Evolutionary conservation across 2,113 vertebrate species (phyloP).

Genomic region (Oreochromis spilurus): DNA sequence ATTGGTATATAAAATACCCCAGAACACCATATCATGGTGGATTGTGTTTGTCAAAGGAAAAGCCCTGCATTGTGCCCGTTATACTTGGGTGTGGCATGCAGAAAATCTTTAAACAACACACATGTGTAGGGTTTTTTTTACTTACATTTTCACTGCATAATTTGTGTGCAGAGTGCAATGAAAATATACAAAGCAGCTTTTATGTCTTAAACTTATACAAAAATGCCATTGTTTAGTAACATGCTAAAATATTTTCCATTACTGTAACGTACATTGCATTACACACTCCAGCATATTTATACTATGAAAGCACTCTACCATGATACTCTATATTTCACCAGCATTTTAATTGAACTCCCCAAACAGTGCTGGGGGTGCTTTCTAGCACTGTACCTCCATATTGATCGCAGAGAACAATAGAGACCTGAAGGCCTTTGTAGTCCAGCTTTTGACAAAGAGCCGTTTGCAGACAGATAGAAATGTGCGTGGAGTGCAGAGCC

Average conservation of each 20-base stretch:
- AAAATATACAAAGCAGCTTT: neutral
- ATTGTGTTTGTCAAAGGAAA: neutral
- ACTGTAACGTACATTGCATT: neutral
- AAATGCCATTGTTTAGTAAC: neutral
- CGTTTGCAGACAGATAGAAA: constrained; percentile 1
- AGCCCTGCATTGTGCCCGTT: neutral
- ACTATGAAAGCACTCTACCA: neutral
- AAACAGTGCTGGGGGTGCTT: neutral
- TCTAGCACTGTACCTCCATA: neutral
- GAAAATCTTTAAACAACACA: neutral
- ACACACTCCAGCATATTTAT: neutral
- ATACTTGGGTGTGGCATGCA: neutral
- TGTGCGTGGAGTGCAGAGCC: neutral
- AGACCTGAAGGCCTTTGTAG: constrained; percentile 26
- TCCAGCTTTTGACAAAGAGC: constrained; percentile 1
- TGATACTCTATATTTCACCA: neutral
- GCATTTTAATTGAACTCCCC: constrained; percentile 14
- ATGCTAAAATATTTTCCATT: neutral
- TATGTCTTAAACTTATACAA: neutral
- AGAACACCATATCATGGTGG: neutral
- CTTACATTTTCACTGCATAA: neutral
- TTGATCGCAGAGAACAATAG: constrained; percentile 39
- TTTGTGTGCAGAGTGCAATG: neutral
- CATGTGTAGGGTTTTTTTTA: neutral
- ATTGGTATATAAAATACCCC: neutral